Evolutionary conservation across 2,113 vertebrate genomes (phyloP), one percentile per base, ranked within the genome.

Genomic region (Rhea americana): DNA sequence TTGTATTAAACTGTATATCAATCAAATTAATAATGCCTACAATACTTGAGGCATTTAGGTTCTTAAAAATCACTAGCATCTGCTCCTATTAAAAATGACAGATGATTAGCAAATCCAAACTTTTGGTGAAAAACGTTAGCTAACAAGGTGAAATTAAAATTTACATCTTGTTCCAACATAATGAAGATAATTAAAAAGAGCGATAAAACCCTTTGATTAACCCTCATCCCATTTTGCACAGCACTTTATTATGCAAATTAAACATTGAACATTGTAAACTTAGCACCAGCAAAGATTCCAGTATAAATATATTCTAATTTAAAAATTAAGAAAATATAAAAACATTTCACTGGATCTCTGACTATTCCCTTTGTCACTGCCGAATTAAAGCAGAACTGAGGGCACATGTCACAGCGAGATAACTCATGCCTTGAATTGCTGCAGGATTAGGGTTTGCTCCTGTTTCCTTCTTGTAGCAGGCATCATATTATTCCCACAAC

Each of bases 61-160:
- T 96, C 81, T 94, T 91, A 91, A 96, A 96, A 97, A 95, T 95
- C 96, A 91, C 84, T 65, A 95, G 90, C 97, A 98, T 98, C 97
- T 98, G 98, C 93, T 96, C 83, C 93, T 95, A 95, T 97, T 97
- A 97, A 98, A 98, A 97, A 95, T 96, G 96, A 97, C 98, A 98
- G 97, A 97, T 96, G 97, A 98, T 97, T 95, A 97, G 93, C 91
- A 94, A 95, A 97, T 90, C 93, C 93, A 92, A 97, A 97, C 94
- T 97, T 96, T 98, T 96, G 95, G 97, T 96, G 93, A 94, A 97
- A 97, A 97, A 97, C 39, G 2, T 94, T 96, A 96, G 95, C 96
- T 98, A 98, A 97, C 97, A 97, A 98, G 97, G 97, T 98, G 95
- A 96, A 97, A 98, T 97, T 97, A 97, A 97, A 98, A 98, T 97